Conservation (phyloP, 2,113 vertebrate species). For the Zingel zingel region DNA sequence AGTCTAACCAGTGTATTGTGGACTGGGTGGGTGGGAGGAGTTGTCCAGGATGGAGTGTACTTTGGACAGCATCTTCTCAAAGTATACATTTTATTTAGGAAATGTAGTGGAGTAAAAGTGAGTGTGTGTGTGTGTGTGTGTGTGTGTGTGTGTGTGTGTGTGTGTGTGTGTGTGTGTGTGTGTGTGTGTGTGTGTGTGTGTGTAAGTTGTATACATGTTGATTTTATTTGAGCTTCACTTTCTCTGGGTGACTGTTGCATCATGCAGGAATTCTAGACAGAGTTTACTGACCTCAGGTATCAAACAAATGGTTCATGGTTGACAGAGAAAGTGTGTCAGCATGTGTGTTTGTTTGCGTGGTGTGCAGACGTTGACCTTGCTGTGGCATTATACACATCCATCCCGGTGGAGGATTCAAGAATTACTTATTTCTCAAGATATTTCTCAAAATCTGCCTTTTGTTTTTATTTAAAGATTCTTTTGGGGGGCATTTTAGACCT, state of each 20-base stretch:
- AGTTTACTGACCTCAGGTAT: conserved; percentile 34
- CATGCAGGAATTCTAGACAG: conserved; percentile 1
- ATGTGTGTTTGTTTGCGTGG: conserved; percentile 8
- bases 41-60: no score
- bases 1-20: no score
- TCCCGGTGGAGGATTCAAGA: not conserved
- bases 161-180: not conserved
- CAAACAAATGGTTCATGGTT: conserved; percentile 44
- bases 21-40: no score
- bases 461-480: not conserved
- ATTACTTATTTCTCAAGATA: not conserved
- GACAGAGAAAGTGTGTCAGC: not conserved
- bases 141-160: no score
- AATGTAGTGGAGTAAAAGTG: no score
- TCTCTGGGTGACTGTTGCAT: conserved; percentile 11
- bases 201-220: not conserved
- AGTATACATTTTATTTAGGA: no score
- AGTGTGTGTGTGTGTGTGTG: not conserved
- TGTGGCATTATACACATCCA: not conserved
- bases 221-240: not conserved
- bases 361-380: not conserved
- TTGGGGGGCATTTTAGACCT: no score
- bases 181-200: not conserved
- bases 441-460: not conserved
- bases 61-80: no score